A percentile compares a stretch with the other conserved stretches of the same genome.
Conservation (phyloP, 2,113 vertebrate genomes). For the Apaloderma vittatum region DNA sequence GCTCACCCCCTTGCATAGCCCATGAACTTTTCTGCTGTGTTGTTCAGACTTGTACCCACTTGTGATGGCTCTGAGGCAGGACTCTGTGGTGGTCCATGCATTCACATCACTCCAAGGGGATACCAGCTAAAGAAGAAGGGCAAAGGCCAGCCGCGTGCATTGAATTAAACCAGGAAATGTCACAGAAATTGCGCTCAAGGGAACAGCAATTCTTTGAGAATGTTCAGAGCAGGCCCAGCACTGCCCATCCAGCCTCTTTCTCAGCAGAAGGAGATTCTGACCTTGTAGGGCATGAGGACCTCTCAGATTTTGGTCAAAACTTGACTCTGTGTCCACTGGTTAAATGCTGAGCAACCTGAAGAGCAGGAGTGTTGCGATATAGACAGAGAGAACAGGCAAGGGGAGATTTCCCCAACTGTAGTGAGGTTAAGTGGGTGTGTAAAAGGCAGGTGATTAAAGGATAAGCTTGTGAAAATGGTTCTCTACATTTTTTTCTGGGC, state of each 20-base stretch:
- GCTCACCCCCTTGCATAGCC: background rate
- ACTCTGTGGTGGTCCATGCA: background rate
- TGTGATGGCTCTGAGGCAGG: background rate
- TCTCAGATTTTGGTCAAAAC: background rate
- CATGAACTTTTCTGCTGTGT: background rate
- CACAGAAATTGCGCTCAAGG: background rate
- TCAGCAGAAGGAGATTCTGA: background rate
- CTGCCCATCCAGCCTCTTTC: background rate
- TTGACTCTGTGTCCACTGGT: background rate
- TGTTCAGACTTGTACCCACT: background rate
- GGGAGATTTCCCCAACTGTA: background rate
- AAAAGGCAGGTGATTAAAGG: background rate
- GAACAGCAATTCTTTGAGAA: background rate
- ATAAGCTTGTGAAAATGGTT: accelerated
- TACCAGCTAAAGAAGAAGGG: background rate
- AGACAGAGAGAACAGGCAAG: background rate
- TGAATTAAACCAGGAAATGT: background rate
- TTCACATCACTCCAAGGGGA: background rate
- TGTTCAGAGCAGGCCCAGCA: background rate
- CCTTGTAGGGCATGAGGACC: background rate
- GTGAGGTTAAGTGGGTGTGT: accelerated
- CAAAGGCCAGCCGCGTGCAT: background rate
- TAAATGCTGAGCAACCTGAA: background rate
- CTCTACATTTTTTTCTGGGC: background rate
- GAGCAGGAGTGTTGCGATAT: background rate